These are phyloP conservation scores for Actinernus sp. DNA, from an alignment of 92 coral and sea anemone species.

Conservation along the genomic window DNA sequence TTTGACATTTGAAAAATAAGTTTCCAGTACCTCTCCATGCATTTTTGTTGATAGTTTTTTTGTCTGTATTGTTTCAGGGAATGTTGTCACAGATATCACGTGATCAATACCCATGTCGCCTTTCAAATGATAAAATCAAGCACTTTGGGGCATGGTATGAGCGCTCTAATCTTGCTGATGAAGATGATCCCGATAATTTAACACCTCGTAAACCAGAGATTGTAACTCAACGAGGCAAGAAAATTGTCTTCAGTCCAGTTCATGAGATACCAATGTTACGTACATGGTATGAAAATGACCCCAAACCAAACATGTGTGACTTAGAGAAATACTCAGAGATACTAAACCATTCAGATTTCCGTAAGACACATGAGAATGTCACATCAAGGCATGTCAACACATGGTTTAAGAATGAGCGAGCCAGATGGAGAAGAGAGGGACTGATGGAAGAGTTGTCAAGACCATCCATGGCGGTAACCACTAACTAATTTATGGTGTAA, in stretches of 20 bases:
- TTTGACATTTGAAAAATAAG: no score
- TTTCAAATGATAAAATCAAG: slow-evolving; percentile 90
- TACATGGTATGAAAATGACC: slow-evolving; percentile 86
- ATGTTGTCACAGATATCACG: slow-evolving; percentile 99
- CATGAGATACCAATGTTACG: slow-evolving; percentile 89
- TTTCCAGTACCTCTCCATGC: neutral
- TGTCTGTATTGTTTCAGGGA: slow-evolving; percentile 53
- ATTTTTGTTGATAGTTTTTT: neutral
- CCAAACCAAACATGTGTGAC: slow-evolving; percentile 86
- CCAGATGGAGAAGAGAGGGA: slow-evolving; percentile 86
- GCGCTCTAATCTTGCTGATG: slow-evolving; percentile 79
- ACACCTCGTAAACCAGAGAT: slow-evolving; percentile 70
- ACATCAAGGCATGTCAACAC: slow-evolving; percentile 91
- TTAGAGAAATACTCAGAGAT: slow-evolving; percentile 80
- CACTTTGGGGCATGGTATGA: slow-evolving; percentile 96
- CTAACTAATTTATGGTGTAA: no score
- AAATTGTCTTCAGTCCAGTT: slow-evolving; percentile 87
- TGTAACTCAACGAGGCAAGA: slow-evolving; percentile 82
- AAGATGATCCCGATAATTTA: slow-evolving; percentile 56
- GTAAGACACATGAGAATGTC: slow-evolving; percentile 79
- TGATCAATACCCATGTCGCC: slow-evolving; percentile 94
- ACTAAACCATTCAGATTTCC: slow-evolving; percentile 80
- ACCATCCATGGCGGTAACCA: slow-evolving; percentile 80
- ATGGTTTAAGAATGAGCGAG: slow-evolving; percentile 98
- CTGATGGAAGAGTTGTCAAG: slow-evolving; percentile 82